Conservation (phyloP, 2,113 vertebrate species). For the Mola mola region DNA sequence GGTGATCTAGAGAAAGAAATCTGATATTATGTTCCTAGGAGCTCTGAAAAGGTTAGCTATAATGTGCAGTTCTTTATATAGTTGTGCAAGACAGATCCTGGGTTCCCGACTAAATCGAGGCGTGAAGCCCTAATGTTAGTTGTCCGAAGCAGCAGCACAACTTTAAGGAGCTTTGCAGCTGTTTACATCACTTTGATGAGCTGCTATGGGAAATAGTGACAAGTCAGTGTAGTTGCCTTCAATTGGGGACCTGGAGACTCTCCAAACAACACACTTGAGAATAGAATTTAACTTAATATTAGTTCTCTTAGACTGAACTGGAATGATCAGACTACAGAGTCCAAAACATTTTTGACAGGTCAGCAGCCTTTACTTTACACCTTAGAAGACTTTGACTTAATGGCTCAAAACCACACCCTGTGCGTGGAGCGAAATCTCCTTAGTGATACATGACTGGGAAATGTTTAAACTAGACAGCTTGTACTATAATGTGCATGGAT, state of each 20-base stretch:
- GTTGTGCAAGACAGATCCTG: slow-evolving; percentile 56
- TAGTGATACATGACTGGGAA: slow-evolving; percentile 64
- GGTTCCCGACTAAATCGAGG: slow-evolving; percentile 63
- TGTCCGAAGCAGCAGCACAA: slow-evolving; percentile 29
- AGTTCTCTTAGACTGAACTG: not conserved
- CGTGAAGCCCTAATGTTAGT: slow-evolving; percentile 48
- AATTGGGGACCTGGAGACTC: slow-evolving; percentile 29
- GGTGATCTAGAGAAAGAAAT: slow-evolving; percentile 72
- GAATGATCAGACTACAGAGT: not conserved
- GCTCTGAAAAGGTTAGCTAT: slow-evolving; percentile 74
- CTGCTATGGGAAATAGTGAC: slow-evolving; percentile 30
- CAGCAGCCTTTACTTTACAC: not conserved
- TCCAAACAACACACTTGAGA: slow-evolving; percentile 40
- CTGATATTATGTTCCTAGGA: slow-evolving; percentile 72
- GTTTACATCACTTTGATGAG: slow-evolving; percentile 78
- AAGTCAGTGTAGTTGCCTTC: slow-evolving; percentile 20
- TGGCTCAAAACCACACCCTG: slow-evolving; percentile 20
- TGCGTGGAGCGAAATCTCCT: slow-evolving; percentile 35
- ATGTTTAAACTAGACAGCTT: slow-evolving; percentile 63
- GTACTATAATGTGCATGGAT: slow-evolving; percentile 30
- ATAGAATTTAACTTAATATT: slow-evolving; percentile 28
- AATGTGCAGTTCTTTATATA: slow-evolving; percentile 81
- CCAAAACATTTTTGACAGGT: slow-evolving; percentile 27
- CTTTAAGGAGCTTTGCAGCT: slow-evolving; percentile 64
- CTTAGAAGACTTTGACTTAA: slow-evolving; percentile 23